These are phyloP conservation scores for Phorcus lineatus DNA, from an alignment of 2,888 invertebrate genomes.

Conservation along the genomic window DNA sequence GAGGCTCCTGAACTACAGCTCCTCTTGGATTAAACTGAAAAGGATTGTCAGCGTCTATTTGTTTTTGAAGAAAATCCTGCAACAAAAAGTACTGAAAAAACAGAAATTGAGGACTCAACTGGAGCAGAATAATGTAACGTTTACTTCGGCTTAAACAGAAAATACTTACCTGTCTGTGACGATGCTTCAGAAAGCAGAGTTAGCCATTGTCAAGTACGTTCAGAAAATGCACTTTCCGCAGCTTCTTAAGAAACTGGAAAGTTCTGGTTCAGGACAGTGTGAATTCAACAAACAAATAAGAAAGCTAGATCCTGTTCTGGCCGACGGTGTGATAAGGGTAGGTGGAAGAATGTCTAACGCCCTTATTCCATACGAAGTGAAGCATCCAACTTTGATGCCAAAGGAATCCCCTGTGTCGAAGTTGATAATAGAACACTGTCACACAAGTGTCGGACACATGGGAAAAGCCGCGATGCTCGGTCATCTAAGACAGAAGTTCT, in stretches of 20 bases:
- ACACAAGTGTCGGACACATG: constrained; percentile 7
- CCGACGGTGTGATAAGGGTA: background rate
- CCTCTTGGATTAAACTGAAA: background rate
- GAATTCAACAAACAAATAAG: background rate
- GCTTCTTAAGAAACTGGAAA: background rate
- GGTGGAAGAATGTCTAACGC: constrained; percentile 1
- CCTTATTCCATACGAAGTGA: background rate
- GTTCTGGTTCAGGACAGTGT: background rate
- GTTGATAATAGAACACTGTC: constrained; percentile 12
- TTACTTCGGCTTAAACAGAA: background rate
- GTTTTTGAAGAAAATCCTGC: background rate
- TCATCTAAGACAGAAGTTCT: constrained; percentile 18
- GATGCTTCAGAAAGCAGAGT: background rate
- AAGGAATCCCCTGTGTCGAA: constrained; percentile 2
- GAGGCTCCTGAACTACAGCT: background rate
- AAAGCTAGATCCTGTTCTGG: background rate
- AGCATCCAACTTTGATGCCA: constrained; percentile 21
- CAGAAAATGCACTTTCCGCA: background rate
- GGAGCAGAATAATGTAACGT: too few relatives aligned
- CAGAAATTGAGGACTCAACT: too few relatives aligned
- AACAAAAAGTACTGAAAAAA: too few relatives aligned
- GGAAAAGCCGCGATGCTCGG: background rate
- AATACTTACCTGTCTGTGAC: background rate
- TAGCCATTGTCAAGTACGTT: background rate
- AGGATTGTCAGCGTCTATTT: background rate